phyloP scores from a whole-genome alignment of 1,140 invertebrate genomes.

The Glossosoma conforme region DNA sequence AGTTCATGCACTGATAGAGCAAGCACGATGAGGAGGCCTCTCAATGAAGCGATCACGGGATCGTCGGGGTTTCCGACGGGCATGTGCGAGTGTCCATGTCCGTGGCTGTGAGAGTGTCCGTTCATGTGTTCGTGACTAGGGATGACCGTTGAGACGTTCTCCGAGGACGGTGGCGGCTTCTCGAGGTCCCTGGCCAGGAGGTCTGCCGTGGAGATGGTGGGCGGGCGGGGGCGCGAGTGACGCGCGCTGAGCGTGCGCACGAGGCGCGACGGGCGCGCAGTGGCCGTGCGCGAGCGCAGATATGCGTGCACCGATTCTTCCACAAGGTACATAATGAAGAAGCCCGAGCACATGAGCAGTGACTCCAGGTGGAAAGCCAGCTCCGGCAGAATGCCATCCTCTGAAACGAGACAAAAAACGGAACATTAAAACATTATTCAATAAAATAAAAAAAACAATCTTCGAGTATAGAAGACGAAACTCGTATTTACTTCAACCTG shows the following conservation, averaged over 20 bases:
- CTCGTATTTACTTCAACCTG: no score
- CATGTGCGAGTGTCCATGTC: slow-evolving; percentile 48
- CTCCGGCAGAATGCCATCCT: slow-evolving; percentile 40
- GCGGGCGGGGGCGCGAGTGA: slow-evolving; percentile 32
- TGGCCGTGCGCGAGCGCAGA: slow-evolving; percentile 43
- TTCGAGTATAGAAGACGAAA: no score
- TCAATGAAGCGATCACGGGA: slow-evolving; percentile 60
- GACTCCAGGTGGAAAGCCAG: slow-evolving; percentile 65
- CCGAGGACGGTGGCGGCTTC: slow-evolving; percentile 14
- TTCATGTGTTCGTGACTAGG: slow-evolving; percentile 42
- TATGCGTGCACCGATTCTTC: slow-evolving; percentile 76
- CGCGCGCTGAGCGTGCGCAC: slow-evolving; percentile 46
- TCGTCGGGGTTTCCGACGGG: slow-evolving; percentile 47
- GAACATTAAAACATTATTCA: no score
- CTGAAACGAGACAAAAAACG: slow-evolving; percentile 38
- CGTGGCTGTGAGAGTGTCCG: slow-evolving; percentile 46
- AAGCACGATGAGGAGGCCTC: slow-evolving; percentile 74
- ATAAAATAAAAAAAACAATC: no score
- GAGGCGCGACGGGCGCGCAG: slow-evolving; percentile 36
- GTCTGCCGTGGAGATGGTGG: slow-evolving; percentile 45
- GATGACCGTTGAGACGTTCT: slow-evolving; percentile 9
- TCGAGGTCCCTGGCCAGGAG: slow-evolving; percentile 37
- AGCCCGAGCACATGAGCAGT: slow-evolving; percentile 67
- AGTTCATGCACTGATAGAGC: slow-evolving; percentile 87
- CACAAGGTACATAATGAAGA: slow-evolving; percentile 80